These are phyloP conservation scores for Meda fulgida DNA, from an alignment of 2,797 vertebrate genomes.

Conservation along the genomic window DNA sequence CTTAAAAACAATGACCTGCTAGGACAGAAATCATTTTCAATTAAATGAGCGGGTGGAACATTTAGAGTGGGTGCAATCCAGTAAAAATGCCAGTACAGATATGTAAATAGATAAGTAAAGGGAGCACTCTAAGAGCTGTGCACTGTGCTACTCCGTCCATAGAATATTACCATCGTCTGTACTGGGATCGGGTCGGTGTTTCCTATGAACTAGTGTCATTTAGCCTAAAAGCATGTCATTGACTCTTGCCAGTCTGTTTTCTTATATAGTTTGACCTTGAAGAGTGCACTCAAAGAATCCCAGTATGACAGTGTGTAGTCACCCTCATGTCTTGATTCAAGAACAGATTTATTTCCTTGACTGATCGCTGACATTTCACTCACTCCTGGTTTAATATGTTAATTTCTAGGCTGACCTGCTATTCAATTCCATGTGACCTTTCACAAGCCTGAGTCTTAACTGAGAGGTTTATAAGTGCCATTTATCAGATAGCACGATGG, in stretches of 20 bases:
- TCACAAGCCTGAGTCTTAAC: constrained; percentile 48
- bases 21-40: neutral
- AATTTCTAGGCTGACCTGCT: constrained; percentile 50
- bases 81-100: neutral
- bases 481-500: constrained; percentile 20
- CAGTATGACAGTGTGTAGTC: neutral
- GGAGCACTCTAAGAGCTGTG: neutral
- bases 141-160: neutral
- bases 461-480: constrained; percentile 55
- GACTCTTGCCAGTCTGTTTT: neutral
- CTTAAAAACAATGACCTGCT: constrained; percentile 6
- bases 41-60: neutral
- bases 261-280: neutral
- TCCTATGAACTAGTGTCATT: neutral
- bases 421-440: constrained; percentile 59
- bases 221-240: neutral
- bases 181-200: too few relatives aligned
- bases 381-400: constrained; percentile 45
- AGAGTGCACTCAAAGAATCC: neutral
- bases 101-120: neutral
- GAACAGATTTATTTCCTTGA: constrained; percentile 29
- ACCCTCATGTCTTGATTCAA: constrained; percentile 17
- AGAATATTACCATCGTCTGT: neutral
- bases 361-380: constrained; percentile 43
- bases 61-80: neutral